A percentile compares a stretch with the other conserved stretches of the same genome.
These are phyloP conservation scores for Holotrichia oblita DNA, from an alignment of 1,140 invertebrate species.

Conservation along the genomic window DNA sequence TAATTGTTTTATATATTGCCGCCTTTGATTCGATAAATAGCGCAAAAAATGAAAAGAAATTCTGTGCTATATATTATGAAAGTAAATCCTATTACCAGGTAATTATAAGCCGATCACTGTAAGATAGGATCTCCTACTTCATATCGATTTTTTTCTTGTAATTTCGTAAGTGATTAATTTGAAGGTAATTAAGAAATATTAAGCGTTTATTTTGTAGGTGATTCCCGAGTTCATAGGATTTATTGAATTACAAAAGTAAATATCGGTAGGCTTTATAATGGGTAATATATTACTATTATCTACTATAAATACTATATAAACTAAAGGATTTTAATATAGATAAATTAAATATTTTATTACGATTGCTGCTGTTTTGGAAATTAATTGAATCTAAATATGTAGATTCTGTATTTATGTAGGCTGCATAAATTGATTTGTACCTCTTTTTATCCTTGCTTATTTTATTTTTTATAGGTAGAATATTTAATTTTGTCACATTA, in stretches of 20 bases:
- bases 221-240: neutral
- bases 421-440: too few species aligned
- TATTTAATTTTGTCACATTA: too few species aligned
- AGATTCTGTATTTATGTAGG: too few species aligned
- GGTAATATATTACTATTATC: neutral
- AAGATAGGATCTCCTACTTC: neutral
- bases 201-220: neutral
- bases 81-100: neutral
- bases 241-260: neutral
- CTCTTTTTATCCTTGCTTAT: too few species aligned
- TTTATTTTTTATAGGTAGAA: too few species aligned
- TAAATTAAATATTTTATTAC: too few species aligned
- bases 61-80: neutral
- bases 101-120: neutral
- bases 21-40: neutral
- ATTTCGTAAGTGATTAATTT: neutral
- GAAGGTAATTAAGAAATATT: neutral
- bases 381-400: too few species aligned
- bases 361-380: too few species aligned
- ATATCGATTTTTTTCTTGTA: neutral
- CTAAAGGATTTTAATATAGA: too few species aligned
- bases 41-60: neutral
- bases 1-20: neutral
- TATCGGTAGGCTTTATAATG: neutral
- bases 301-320: too few species aligned